A percentile compares a stretch with the other conserved stretches of the same genome.
These are phyloP conservation scores for Perithous albicinctus DNA, from an alignment of 2,888 invertebrate genomes.

Conservation along the genomic window DNA sequence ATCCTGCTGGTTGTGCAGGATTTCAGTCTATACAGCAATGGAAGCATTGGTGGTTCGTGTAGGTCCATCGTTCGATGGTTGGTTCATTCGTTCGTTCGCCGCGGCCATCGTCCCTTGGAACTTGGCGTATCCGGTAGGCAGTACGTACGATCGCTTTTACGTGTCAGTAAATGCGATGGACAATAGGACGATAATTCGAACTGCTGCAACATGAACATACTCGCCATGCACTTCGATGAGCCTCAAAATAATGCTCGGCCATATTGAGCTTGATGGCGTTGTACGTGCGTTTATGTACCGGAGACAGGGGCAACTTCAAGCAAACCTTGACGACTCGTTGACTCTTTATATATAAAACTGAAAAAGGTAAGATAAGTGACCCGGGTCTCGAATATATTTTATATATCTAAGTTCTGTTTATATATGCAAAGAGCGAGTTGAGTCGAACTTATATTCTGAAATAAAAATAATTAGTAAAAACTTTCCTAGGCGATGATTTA, in stretches of 20 bases:
- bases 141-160: slow-evolving; percentile 65
- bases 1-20: slow-evolving; percentile 59
- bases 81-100: slow-evolving; percentile 49
- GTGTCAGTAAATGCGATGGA: slow-evolving; percentile 67
- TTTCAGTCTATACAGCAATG: slow-evolving; percentile 38
- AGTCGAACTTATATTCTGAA: no score
- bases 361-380: no score
- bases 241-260: slow-evolving; percentile 8
- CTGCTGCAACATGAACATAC: slow-evolving; percentile 60
- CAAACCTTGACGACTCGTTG: no score
- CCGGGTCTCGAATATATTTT: no score
- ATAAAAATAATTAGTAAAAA: no score
- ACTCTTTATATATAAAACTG: no score
- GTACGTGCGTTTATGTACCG: background rate
- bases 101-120: slow-evolving; percentile 50
- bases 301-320: background rate
- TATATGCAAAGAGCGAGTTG: no score
- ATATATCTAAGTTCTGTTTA: no score
- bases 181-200: slow-evolving; percentile 71
- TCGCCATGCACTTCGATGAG: background rate
- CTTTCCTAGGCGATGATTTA: no score
- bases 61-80: slow-evolving; percentile 54
- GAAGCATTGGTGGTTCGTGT: background rate
- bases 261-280: background rate
- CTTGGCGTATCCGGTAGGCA: slow-evolving; percentile 55